Evolutionary conservation across 2,797 vertebrate species (phyloP), one percentile per base, ranked within the genome.

Genomic region (Galaxias olidus): DNA sequence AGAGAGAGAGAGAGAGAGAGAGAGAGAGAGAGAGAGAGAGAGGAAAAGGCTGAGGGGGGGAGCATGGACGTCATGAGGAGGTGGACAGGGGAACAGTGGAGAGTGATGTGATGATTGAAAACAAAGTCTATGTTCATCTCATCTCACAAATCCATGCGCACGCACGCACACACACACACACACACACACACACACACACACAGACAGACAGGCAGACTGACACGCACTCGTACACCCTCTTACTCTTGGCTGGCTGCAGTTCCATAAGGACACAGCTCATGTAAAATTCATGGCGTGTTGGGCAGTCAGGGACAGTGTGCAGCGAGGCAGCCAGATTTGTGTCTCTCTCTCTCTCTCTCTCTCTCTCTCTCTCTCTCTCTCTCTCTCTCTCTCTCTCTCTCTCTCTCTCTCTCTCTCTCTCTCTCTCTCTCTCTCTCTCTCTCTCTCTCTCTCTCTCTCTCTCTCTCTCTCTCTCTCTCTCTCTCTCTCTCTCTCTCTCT

Each of bases 201-300:
- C 51, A 67, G 10, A n/a, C 40, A 55, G 43, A 58, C 54, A 47
- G 44, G 47, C 53, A 49, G 46, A 58, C 71, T 42, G 59, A 67
- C 76, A 62, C 63, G 65, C 75, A 64, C 49, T 19, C 48, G 53
- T 44, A 65, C n/a, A 44, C 5, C 13, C 54, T 42, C 59, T 4
- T 50, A n/a, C 54, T 42, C 54, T 9, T 56, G 13, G n/a, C 18
- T 41, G 44, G 69, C 79, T 86, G 71, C 71, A 73, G 76, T 85
- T 86, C 84, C 81, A 82, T 79, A 78, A 80, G 72, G 74, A 82
- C 79, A 82, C 62, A 68, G 79, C 82, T 90, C 82, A 86, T 89
- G 82, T 73, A 84, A 85, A 78, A 89, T 88, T 72, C 56, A 87
- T 86, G 77, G 68, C 50, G 79, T 76, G 79, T 77, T 52, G 55